Conservation (phyloP, 2,113 vertebrate species). For the Tyto alba region DNA sequence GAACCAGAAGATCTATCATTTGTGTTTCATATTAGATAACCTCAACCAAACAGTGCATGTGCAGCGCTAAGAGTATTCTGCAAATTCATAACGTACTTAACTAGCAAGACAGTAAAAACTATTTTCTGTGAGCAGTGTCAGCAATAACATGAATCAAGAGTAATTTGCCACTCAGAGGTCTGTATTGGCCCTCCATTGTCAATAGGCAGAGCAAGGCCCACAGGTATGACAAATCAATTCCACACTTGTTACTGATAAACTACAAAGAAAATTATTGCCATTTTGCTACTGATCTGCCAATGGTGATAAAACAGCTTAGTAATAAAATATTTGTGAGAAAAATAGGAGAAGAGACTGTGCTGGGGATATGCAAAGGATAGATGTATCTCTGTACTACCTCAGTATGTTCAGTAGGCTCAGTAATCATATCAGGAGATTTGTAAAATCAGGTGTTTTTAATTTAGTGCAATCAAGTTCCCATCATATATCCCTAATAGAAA, state of each 20-base stretch:
- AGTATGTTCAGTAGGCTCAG: too few species aligned
- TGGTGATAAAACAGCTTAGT: background rate
- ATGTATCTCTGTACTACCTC: too few species aligned
- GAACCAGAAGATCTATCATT: background rate
- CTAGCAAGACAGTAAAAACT: background rate
- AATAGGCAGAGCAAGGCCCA: background rate
- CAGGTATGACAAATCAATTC: background rate
- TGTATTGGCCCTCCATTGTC: background rate
- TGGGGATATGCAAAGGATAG: background rate
- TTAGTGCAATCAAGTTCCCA: background rate
- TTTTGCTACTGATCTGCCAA: background rate
- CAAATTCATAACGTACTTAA: background rate
- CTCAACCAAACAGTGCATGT: background rate
- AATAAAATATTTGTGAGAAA: background rate
- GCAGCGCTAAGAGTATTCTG: background rate
- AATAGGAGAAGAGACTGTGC: background rate
- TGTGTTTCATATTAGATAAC: background rate
- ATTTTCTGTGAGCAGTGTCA: background rate
- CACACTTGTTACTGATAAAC: background rate
- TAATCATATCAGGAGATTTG: background rate
- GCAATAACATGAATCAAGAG: background rate
- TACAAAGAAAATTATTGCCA: background rate
- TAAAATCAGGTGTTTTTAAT: background rate
- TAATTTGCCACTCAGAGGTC: background rate
- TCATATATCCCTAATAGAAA: background rate